A percentile compares a stretch with the other conserved stretches of the same genome.
Conservation (phyloP, 2,888 invertebrate species). For the Oligia latruncula region DNA sequence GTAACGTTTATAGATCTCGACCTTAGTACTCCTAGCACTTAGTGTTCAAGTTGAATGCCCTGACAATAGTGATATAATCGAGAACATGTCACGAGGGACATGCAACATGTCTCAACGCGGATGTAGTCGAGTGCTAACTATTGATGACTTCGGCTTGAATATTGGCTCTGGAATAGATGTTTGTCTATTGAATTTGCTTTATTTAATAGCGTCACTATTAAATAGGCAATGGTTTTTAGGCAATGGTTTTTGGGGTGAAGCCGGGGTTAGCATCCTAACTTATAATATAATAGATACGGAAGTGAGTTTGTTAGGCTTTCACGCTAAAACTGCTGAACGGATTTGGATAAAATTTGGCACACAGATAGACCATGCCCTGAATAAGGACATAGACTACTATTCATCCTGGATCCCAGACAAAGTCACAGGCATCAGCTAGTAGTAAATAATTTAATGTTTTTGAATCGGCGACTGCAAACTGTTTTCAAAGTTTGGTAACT, state of each 20-base stretch:
- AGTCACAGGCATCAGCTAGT: too few species aligned
- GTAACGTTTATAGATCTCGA: neutral
- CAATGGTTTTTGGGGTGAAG: neutral
- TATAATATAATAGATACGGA: too few species aligned
- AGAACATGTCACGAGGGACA: conserved; percentile 20
- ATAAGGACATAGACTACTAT: too few species aligned
- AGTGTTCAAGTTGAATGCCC: conserved; percentile 36
- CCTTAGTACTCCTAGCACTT: neutral
- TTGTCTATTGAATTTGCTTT: neutral
- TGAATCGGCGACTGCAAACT: neutral
- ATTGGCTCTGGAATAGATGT: neutral
- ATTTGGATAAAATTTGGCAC: too few species aligned
- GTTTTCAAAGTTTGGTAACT: neutral
- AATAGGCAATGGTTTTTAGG: neutral
- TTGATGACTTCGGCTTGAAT: neutral
- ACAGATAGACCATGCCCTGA: too few species aligned
- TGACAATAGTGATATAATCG: conserved; percentile 31
- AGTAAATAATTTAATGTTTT: neutral
- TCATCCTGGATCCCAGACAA: too few species aligned
- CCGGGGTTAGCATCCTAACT: neutral
- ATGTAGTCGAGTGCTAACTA: conserved; percentile 27
- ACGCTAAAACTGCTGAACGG: too few species aligned
- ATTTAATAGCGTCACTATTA: too few species aligned
- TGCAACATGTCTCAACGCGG: conserved; percentile 27
- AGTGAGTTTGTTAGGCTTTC: too few species aligned